Percentiles rank a stretch among this genome's conserved stretches.
phyloP scores from a whole-genome alignment of 2,113 vertebrate genomes.

The Scomber scombrus region DNA sequence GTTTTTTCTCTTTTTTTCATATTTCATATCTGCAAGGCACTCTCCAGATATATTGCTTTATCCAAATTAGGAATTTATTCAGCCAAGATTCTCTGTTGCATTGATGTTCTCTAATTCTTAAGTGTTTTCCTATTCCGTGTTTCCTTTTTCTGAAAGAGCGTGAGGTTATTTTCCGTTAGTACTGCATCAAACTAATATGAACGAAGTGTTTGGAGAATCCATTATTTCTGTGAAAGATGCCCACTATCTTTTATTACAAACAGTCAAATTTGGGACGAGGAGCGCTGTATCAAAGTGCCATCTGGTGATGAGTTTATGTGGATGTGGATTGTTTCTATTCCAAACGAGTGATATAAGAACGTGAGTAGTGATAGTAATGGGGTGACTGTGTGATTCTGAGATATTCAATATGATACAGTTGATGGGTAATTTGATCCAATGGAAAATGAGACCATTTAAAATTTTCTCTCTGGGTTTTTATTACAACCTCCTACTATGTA shows the following conservation, averaged over 20 bases:
- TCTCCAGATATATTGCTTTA: too few species aligned
- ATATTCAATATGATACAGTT: background rate
- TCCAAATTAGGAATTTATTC: background rate
- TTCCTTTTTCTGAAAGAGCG: background rate
- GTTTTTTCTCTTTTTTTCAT: background rate
- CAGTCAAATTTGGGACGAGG: background rate
- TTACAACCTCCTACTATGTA: too few species aligned
- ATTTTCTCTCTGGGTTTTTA: too few species aligned
- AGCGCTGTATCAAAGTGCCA: conserved; percentile 13
- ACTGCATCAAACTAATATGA: background rate
- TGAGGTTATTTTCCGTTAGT: background rate
- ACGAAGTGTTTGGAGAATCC: background rate
- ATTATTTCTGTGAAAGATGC: background rate
- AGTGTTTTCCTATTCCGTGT: background rate
- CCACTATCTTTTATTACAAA: background rate
- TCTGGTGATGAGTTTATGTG: conserved; percentile 12
- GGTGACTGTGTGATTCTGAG: background rate
- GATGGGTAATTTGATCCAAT: background rate
- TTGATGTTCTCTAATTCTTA: background rate
- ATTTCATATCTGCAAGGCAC: background rate
- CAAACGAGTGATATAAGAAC: background rate
- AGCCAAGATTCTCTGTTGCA: background rate
- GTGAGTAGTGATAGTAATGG: background rate
- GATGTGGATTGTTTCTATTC: background rate
- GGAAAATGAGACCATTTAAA: background rate